Percentiles rank a stretch among this genome's conserved stretches.
These are phyloP conservation scores for Irena cyanogastra DNA, from an alignment of 2,113 vertebrate species.

Conservation along the genomic window DNA sequence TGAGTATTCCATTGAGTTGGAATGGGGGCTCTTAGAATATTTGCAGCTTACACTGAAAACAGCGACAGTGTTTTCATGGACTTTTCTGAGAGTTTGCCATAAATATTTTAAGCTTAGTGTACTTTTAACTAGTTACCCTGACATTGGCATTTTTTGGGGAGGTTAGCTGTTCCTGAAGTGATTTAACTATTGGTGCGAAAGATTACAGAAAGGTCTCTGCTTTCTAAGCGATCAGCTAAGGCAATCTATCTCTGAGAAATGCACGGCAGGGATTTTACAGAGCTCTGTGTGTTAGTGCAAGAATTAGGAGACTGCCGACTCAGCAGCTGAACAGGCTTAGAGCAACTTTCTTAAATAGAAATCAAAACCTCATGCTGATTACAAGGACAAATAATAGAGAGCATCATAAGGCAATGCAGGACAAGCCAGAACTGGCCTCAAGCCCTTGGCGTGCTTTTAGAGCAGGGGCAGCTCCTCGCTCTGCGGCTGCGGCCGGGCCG, in stretches of 20 bases:
- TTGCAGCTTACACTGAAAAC: neutral
- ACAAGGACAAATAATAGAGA: neutral
- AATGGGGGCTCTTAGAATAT: neutral
- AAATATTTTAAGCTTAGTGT: neutral
- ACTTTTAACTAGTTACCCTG: neutral
- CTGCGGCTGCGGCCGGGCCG: too few relatives aligned
- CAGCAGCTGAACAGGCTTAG: neutral
- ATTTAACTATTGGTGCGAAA: neutral
- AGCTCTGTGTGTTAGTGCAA: neutral
- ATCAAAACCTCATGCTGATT: neutral
- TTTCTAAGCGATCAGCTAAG: neutral
- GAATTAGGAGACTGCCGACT: neutral
- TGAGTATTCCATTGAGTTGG: neutral
- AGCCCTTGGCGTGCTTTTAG: rapidly evolving
- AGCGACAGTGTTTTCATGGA: neutral
- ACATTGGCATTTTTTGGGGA: neutral
- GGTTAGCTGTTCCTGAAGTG: neutral
- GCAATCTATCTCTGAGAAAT: neutral
- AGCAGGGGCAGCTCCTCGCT: neutral
- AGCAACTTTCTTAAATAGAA: neutral
- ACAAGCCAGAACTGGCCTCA: neutral
- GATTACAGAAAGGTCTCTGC: neutral
- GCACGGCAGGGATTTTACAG: neutral
- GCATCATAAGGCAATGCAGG: neutral
- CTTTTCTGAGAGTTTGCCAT: neutral